Conservation (phyloP, 2,888 invertebrate species). For the Tinea pellionella region DNA sequence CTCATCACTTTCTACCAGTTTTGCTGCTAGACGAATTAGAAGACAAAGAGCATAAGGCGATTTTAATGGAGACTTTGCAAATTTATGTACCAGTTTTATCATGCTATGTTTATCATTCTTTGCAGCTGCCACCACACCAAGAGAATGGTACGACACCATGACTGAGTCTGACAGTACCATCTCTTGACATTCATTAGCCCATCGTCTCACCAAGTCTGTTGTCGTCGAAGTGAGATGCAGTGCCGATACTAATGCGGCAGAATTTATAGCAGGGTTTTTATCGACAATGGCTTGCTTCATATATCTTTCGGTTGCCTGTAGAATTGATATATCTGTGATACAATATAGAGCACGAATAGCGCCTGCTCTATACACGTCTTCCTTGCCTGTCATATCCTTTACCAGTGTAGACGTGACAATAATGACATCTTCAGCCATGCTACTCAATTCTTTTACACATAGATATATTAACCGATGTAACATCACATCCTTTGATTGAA, state of each 20-base stretch:
- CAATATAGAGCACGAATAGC: constrained; percentile 97
- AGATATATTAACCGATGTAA: constrained; percentile 95
- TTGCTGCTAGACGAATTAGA: constrained; percentile 93
- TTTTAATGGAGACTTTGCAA: constrained; percentile 84
- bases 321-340: constrained; percentile 94
- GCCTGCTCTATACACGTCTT: constrained; percentile 90
- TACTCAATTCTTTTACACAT: constrained; percentile 94
- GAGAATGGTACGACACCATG: constrained; percentile 97
- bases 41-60: constrained; percentile 97
- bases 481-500: constrained; percentile 96
- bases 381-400: constrained; percentile 98
- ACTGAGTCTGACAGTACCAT: constrained; percentile 70
- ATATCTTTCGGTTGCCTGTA: constrained; percentile 97
- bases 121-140: constrained; percentile 95
- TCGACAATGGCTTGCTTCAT: constrained; percentile 99
- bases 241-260: constrained; percentile 96
- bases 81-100: constrained; percentile 92
- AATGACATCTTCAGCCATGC: constrained; percentile 97
- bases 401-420: constrained; percentile 98
- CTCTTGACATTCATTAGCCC: constrained; percentile 96
- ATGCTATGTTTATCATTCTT: constrained; percentile 96
- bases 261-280: constrained; percentile 93
- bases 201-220: constrained; percentile 93
- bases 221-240: constrained; percentile 82
- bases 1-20: constrained; percentile 91